Conservation (phyloP, 2,797 vertebrate species). For the Acipenser ruthenus region DNA sequence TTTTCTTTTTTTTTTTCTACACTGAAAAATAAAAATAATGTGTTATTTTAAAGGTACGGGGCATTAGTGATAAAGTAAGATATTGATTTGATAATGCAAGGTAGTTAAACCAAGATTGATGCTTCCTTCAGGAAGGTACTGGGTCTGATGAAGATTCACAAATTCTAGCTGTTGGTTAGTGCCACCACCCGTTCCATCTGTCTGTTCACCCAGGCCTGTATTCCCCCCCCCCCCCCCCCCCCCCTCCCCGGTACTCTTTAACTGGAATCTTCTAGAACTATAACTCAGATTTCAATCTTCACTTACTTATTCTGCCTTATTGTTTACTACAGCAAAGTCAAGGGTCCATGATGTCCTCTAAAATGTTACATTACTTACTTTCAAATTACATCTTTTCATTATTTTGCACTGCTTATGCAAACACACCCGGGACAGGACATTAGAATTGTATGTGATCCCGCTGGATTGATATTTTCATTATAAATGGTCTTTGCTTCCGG, state of each 20-base stretch:
- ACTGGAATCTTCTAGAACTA: neutral
- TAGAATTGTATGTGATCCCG: too few relatives aligned
- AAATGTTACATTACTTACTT: too few relatives aligned
- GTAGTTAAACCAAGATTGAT: conserved; percentile 20
- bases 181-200: conserved; percentile 46
- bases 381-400: too few relatives aligned
- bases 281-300: neutral
- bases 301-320: too few relatives aligned
- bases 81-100: conserved; percentile 22
- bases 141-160: neutral
- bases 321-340: too few relatives aligned
- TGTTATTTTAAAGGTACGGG: conserved; percentile 25
- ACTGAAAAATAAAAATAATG: conserved; percentile 15
- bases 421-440: too few relatives aligned
- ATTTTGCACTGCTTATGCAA: too few relatives aligned
- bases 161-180: conserved; percentile 18
- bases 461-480: too few relatives aligned
- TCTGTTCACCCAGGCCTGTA: conserved; percentile 51
- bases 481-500: too few relatives aligned
- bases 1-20: too few relatives aligned
- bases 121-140: conserved; percentile 18
- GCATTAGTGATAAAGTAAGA: conserved; percentile 28
- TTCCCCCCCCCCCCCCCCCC: conserved; percentile 16
- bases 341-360: too few relatives aligned
- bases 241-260: conserved; percentile 13